Base-by-base conservation (phyloP, 2,113 vertebrate genomes). In the Scopus umbretta region DNA sequence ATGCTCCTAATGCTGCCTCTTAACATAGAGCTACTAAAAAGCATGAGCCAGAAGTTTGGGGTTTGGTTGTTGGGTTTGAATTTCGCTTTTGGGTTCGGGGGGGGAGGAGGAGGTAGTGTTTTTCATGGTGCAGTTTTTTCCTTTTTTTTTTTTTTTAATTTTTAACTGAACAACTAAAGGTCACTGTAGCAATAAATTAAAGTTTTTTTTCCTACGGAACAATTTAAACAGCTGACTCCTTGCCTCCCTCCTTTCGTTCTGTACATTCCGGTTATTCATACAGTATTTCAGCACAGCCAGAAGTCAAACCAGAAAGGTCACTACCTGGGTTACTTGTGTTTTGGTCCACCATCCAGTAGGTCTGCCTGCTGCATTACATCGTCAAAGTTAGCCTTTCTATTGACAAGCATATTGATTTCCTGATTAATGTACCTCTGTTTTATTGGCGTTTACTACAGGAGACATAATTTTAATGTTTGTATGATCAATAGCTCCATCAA, bases 391-490 rank as follows among this genome's bases (percentile, higher is more conserved):
- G 97, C 92, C 96, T 94, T 98, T 97, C 93, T 97, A 98, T 98
- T 97, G 98, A 98, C 98, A 98, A 91, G 55, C 25, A 13, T 73
- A 99, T 99, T 95, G 99, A 99, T 99, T 98, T 98, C 82, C 98
- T 99, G 98, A 99, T 99, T 99, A 99, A 99, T 98, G 98, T 96
- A 98, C 98, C 98, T 98, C 96, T 98, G 94, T 68, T 97, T 97
- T 97, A 98, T 98, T 98, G 98, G 94, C 97, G 18, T 98, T 98
- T 98, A 97, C 98, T 96, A 91, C 97, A 97, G 98, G 98, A 98
- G 97, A 98, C 98, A 99, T 98, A 95, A 99, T 99, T 99, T 99
- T 99, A 99, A 99, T 98, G 98, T 98, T 98, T 98, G 95, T 97
- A 76, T 98, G 98, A 99, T 99, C 99, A 98, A 99, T 99, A 98